Percentiles rank a stretch among this genome's conserved stretches.
Conservation (phyloP, 2,113 vertebrate genomes). For the Gymnarchus niloticus region DNA sequence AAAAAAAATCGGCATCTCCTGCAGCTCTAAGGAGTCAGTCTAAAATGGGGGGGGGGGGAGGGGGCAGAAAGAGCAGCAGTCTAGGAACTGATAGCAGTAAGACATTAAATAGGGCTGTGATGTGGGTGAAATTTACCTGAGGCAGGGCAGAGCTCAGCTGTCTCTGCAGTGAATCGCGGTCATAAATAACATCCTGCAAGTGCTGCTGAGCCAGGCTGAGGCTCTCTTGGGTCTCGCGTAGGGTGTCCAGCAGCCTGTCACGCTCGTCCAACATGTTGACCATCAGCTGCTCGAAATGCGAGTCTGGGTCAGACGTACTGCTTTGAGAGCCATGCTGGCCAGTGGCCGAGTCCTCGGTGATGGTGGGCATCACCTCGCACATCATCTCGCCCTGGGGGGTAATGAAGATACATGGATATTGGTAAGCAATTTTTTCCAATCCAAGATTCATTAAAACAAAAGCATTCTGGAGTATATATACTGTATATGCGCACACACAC, state of each 20-base stretch:
- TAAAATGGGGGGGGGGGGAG: background rate
- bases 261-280: constrained; percentile 98
- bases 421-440: background rate
- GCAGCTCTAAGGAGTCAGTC: background rate
- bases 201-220: constrained; percentile 88
- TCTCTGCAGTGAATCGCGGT: constrained; percentile 91
- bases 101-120: background rate
- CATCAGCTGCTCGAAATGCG: constrained; percentile 98
- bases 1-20: background rate
- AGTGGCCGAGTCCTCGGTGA: constrained; percentile 97
- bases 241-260: constrained; percentile 90
- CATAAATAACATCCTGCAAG: constrained; percentile 93
- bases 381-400: constrained; percentile 77
- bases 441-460: no score
- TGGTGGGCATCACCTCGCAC: constrained; percentile 99
- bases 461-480: background rate
- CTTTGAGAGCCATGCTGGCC: constrained; percentile 95
- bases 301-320: constrained; percentile 92
- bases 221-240: constrained; percentile 96
- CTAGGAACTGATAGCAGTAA: background rate
- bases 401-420: background rate
- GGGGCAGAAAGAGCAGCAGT: background rate
- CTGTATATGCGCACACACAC: no score
- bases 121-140: constrained; percentile 67
- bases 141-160: constrained; percentile 95